Conservation (phyloP, 1,140 invertebrate species). For the Bombus affinis region DNA sequence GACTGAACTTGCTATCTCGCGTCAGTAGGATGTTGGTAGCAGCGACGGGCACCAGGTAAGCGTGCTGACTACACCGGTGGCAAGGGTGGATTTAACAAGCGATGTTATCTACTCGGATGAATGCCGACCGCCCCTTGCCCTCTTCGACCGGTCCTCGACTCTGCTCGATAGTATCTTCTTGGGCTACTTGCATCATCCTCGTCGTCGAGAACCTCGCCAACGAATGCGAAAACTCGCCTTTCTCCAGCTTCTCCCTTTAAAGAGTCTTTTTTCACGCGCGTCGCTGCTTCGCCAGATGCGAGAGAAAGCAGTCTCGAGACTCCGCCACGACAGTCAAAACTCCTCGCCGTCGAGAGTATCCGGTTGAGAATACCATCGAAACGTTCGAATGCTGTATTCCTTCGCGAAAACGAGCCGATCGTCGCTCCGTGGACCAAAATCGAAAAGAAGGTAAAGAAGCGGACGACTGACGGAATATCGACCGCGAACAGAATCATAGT, state of each 20-base stretch:
- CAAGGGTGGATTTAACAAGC: conserved; percentile 71
- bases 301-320: too few species aligned
- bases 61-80: conserved; percentile 58
- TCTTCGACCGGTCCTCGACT: conserved; percentile 48
- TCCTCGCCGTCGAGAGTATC: too few species aligned
- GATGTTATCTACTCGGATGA: conserved; percentile 72
- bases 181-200: conserved; percentile 24
- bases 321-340: too few species aligned
- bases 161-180: conserved; percentile 57
- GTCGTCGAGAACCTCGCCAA: conserved; percentile 50
- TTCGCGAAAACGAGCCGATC: neutral
- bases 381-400: neutral
- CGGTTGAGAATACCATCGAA: too few species aligned
- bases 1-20: conserved; percentile 66
- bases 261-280: neutral
- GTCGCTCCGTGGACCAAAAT: neutral
- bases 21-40: conserved; percentile 68
- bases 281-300: too few species aligned
- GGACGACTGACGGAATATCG: neutral
- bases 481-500: neutral
- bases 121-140: conserved; percentile 62
- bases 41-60: conserved; percentile 62
- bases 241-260: conserved; percentile 6
- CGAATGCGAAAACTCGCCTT: conserved; percentile 31
- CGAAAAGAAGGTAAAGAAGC: neutral